A percentile compares a stretch with the other conserved stretches of the same genome.
Evolutionary conservation across 2,113 vertebrate species (phyloP).

Genomic region (Misgurnus mizolepis): DNA sequence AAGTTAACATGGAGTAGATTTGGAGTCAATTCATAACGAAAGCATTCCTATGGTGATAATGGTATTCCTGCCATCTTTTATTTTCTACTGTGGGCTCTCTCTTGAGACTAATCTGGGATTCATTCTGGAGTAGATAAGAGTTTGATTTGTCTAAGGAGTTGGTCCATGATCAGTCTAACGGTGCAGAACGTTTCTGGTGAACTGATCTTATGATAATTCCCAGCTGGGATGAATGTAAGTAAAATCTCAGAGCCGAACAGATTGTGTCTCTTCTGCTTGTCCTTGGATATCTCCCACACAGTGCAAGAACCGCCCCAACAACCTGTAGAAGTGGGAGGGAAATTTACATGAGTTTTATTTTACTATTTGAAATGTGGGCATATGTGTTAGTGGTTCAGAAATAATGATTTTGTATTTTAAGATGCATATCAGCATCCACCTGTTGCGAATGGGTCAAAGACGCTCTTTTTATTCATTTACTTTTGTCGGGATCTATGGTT

Average conservation of each 20-base stretch:
- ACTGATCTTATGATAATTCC: constrained; percentile 26
- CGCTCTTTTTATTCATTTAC: no score
- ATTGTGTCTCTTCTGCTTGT: constrained; percentile 21
- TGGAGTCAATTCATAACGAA: not conserved
- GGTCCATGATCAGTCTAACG: constrained; percentile 34
- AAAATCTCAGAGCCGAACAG: constrained; percentile 18
- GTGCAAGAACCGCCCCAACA: constrained; percentile 13
- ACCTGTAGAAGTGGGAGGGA: constrained; percentile 5
- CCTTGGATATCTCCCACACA: constrained; percentile 26
- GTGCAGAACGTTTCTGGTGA: constrained; percentile 43
- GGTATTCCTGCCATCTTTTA: not conserved
- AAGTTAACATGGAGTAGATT: constrained; percentile 16
- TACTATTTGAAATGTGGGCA: not conserved
- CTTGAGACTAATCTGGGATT: constrained; percentile 27
- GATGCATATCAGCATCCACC: not conserved
- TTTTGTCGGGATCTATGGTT: no score
- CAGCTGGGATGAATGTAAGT: constrained; percentile 9
- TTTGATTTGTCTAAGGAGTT: constrained; percentile 46
- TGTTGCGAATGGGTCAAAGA: not conserved
- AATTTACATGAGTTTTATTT: not conserved
- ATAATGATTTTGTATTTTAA: not conserved
- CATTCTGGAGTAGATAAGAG: constrained; percentile 28
- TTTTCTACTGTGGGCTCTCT: constrained; percentile 4
- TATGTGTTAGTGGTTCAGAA: constrained; percentile 7
- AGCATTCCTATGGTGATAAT: not conserved